phyloP scores from a whole-genome alignment of 2,888 invertebrate genomes.

The Drosophila niveifrons region DNA sequence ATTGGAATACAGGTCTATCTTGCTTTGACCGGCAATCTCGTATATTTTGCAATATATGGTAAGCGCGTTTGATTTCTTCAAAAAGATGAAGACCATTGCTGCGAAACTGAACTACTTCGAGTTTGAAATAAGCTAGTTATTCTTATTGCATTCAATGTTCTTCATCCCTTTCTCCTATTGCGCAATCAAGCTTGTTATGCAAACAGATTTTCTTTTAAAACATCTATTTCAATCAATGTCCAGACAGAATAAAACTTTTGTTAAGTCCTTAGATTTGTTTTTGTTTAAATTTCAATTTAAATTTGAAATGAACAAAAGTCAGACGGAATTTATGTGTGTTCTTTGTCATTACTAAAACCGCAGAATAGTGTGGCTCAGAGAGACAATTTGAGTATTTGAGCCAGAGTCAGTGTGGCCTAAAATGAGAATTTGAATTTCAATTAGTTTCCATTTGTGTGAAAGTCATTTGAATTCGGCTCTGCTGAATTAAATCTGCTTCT shows the following conservation, averaged over 20 bases:
- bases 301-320: constrained; percentile 19
- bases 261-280: background rate
- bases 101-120: too few relatives aligned
- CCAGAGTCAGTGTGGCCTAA: constrained; percentile 40
- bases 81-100: too few relatives aligned
- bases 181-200: too few relatives aligned
- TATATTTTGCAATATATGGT: too few relatives aligned
- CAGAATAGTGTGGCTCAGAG: constrained; percentile 14
- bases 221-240: constrained; percentile 1
- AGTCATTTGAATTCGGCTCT: constrained; percentile 40
- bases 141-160: too few relatives aligned
- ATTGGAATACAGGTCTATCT: too few relatives aligned
- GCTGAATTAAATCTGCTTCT: constrained; percentile 8
- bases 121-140: too few relatives aligned
- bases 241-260: constrained; percentile 1
- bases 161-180: too few relatives aligned
- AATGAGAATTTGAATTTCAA: constrained; percentile 72
- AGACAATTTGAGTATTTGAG: constrained; percentile 11
- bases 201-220: background rate
- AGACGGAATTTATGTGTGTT: constrained; percentile 1
- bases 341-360: constrained; percentile 24
- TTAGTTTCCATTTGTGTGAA: constrained; percentile 60
- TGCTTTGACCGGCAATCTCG: too few relatives aligned
- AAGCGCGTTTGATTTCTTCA: too few relatives aligned
- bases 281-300: constrained; percentile 6